Base-by-base conservation (phyloP, 1,140 invertebrate genomes). In the Berghia stephanieae region DNA sequence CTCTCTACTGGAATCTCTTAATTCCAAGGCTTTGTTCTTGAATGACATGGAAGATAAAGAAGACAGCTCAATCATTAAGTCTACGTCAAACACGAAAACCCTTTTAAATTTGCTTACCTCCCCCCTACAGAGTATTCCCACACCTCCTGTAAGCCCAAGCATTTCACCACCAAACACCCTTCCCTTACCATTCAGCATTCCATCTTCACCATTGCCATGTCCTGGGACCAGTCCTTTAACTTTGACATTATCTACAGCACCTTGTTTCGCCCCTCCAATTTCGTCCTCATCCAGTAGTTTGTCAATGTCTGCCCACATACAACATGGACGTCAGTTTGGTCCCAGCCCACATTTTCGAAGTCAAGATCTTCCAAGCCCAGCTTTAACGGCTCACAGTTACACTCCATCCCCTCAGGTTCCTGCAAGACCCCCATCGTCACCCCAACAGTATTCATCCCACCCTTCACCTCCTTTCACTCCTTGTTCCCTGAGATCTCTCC, bases 401-500 rank as follows among this genome's bases (percentile, higher is more conserved):
- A 63, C 72, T 57, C 72, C 34, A 3, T 70, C 42, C 8, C 43
- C 68, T 5, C 24, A 46, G 34, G n/a, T 36, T 8, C 38, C n/a
- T 60, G 18, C 38, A 60, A 43, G 40, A 6, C 31, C 49, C 4
- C 43, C 31, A 43, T 66, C 52, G 16, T 63, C 55, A 3, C 57
- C 72, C 21, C 43, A 76, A 24, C 38, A 67, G 42, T 49, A 66
- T 31, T 42, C 67, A 24, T 38, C 74, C 1, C 74, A 76, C 36
- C 74, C 74, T 18, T 76, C 74, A 2, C 74, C 74, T 3, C 72
- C 72, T 8, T 75, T 75, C 55, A 75, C 72, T 2, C 72, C 72
- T 6, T 63, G 72, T 43, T 72, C 46, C 16, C 70, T 52, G 70
- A 40, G 38, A 2, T 70, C 16, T 46, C 46, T 70, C 18, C 40